Base-by-base conservation (phyloP, 2,888 invertebrate species). In the Athalia cordata region DNA sequence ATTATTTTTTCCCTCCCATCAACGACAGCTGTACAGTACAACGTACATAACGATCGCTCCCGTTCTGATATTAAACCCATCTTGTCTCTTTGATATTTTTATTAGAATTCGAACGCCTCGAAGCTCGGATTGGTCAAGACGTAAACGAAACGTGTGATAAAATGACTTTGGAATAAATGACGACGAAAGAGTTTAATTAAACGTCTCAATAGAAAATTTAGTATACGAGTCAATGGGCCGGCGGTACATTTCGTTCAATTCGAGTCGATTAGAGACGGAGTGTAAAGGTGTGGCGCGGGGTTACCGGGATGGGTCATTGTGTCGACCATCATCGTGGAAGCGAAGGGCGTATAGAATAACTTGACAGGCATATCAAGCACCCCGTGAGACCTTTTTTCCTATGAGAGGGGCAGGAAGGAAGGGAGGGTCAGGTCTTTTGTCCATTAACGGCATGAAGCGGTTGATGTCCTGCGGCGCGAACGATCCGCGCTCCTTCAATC, bases 241-340 rank as follows among this genome's bases (percentile, higher is more conserved):
- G 50, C 52, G 67, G 52, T 52, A 15, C 67, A 15, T 29, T 7
- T 15, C 86, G 87, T 85, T 85, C 84, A 85, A 86, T 85, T 84
- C 84, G 82, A 86, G 86, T 87, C 87, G 87, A 88, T 88, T 88
- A 88, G 89, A 85, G 87, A 86, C 86, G 86, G 86, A 83, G 84
- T 78, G 83, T 79, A 81, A 82, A 85, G 87, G 86, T 85, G 85
- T 86, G 85, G 85, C 85, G 85, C 85, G 83, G 82, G 83, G 84
- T 87, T 84, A 84, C 82, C 86, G 86, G 8, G n/a, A 11, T 55
- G 55, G 5, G 87, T 86, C 84, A 87, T 88, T 87, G 86, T 68
- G 50, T 52, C 50, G 50, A 68, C 67, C 67, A 50, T 50, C 67
- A 29, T 29, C 55, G 29, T 29, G 3, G 29, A 52, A 68, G 50